Evolutionary conservation across 2,113 vertebrate genomes (phyloP).

Genomic region (Amblyornis subalaris): DNA sequence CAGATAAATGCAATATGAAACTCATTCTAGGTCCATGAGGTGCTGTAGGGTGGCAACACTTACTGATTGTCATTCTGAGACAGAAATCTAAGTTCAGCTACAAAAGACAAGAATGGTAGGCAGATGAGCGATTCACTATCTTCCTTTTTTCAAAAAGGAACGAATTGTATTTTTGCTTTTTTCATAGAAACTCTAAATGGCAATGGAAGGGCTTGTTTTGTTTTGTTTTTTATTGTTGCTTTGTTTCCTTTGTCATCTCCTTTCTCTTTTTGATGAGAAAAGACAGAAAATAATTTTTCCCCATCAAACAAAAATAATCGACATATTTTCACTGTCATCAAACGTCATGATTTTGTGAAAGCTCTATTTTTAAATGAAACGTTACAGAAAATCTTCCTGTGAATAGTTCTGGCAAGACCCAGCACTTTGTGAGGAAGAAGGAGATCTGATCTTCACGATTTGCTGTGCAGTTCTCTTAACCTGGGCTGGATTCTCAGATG

Average conservation of each 20-base stretch:
- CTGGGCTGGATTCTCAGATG: not conserved
- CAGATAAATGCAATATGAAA: not conserved
- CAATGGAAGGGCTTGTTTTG: rapidly evolving
- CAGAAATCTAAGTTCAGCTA: not conserved
- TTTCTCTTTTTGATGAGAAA: not conserved
- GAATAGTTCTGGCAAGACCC: not conserved
- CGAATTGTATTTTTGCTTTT: not conserved
- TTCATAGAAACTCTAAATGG: not conserved
- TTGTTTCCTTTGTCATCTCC: not conserved
- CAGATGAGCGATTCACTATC: not conserved
- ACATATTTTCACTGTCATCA: not conserved
- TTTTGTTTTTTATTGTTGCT: not conserved
- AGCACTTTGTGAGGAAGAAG: not conserved
- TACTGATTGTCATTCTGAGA: not conserved
- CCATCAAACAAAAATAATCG: not conserved
- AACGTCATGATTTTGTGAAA: not conserved
- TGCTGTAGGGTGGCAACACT: not conserved
- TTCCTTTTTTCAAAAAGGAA: not conserved
- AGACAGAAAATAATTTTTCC: not conserved
- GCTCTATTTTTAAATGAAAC: not conserved
- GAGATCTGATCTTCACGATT: not conserved
- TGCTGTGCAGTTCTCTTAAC: not conserved
- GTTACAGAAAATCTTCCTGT: not conserved
- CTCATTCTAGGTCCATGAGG: not conserved
- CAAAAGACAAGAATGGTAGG: not conserved